Evolutionary conservation across 2,113 vertebrate species (phyloP), one percentile per base, ranked within the genome.

Genomic region (Entomyzon cyanotis): DNA sequence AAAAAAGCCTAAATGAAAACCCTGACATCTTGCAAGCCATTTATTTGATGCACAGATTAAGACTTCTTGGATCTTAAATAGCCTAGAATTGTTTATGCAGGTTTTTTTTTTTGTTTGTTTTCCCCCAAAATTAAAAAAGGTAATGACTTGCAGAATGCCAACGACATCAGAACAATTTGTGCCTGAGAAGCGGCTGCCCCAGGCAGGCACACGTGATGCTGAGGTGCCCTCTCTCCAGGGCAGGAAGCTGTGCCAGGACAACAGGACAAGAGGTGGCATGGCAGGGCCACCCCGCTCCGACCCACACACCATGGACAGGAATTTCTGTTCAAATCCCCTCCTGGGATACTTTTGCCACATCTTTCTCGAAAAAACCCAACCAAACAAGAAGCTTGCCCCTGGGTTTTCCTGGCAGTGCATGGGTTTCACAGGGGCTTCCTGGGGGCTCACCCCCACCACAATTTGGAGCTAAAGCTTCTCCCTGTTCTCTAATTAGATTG

Each of bases 21-120:
- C 94, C 95, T 95, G 95, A 95, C 95, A 96, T 96, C 92, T 96
- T 95, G 94, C 92, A 96, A 97, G 95, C 90, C 92, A 79, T 89
- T 95, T 93, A 83, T 88, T 93, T 93, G 80, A 94, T 8, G 2
- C 83, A 92, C 74, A 89, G 90, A 78, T 96, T 96, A 96, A 94
- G 95, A 96, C 80, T 93, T 94, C 55, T 93, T 65, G 92, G 90
- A 96, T 62, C 16, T 89, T 75, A 81, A 90, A 96, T 90, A 76
- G 76, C 16, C 49, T 87, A 89, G 86, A 84, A 81, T 86, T 75
- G 47, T 87, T 95, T 88, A 71, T 60, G 81, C 41, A 7, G 22
- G 55, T 33, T 2, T 53, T 58, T 21, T 42, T 60, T 18, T 39
- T 60, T n/a, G 23, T 39, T 39, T 39, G 10, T 39, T 39, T 33